phyloP scores from a whole-genome alignment of 2,888 invertebrate species.

The Pharmacophagus antenor region DNA sequence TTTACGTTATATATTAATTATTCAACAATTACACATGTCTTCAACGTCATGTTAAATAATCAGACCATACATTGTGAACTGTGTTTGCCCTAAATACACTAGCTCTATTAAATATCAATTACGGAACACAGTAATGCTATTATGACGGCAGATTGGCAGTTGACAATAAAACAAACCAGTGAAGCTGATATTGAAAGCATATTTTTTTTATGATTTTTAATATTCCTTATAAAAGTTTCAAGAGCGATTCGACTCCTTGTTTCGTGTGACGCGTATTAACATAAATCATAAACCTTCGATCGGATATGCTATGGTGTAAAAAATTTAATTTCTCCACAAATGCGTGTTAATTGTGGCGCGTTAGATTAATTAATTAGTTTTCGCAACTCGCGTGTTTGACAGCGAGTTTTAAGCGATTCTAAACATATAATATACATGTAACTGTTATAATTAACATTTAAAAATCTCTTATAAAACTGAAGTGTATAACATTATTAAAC shows the following conservation, averaged over 20 bases:
- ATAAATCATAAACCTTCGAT: conserved; percentile 14
- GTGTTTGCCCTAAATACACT: no score
- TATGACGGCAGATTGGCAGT: no score
- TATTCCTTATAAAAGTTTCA: background rate
- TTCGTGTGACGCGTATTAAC: conserved; percentile 11
- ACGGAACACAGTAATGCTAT: no score
- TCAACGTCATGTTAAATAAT: no score
- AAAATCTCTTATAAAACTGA: no score
- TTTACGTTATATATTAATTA: no score
- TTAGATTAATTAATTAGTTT: conserved; percentile 11
- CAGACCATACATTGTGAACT: no score
- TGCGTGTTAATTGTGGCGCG: conserved; percentile 23
- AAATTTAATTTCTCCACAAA: conserved; percentile 24
- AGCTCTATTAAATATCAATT: no score
- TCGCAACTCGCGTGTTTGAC: conserved; percentile 7
- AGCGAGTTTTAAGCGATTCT: conserved; percentile 15
- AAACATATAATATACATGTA: no score
- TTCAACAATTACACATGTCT: no score
- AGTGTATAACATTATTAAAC: no score
- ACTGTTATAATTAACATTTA: no score
- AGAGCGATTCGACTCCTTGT: background rate
- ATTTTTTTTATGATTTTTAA: background rate
- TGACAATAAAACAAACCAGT: background rate
- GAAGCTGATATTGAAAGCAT: background rate
- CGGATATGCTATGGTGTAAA: conserved; percentile 19